These are phyloP conservation scores for Anser brachyrhynchus DNA, from an alignment of 2,113 vertebrate species.

Conservation along the genomic window DNA sequence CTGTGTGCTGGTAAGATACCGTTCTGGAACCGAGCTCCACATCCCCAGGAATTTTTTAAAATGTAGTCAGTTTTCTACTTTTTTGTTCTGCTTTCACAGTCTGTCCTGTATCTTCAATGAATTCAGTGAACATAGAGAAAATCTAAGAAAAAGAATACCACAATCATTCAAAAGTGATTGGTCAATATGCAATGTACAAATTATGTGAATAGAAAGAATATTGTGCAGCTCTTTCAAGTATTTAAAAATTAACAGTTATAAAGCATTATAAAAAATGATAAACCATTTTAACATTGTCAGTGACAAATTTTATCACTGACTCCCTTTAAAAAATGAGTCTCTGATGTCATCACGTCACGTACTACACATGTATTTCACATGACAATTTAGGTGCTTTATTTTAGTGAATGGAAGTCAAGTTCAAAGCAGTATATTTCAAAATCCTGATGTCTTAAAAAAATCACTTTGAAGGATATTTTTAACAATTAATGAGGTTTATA, in stretches of 20 bases:
- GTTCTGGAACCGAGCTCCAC: background rate
- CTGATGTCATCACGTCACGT: background rate
- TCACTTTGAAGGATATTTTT: background rate
- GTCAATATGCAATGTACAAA: background rate
- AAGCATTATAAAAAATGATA: background rate
- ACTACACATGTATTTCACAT: background rate
- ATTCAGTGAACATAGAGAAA: background rate
- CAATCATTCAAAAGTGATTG: background rate
- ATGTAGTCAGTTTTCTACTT: background rate
- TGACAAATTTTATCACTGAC: background rate
- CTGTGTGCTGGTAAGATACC: fast-evolving
- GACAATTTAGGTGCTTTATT: background rate
- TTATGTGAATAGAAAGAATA: background rate
- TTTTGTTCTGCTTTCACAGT: background rate
- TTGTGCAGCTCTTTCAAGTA: background rate
- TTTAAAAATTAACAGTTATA: background rate
- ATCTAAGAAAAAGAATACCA: background rate
- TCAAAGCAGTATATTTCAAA: background rate
- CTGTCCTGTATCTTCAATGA: background rate
- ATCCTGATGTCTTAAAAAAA: background rate
- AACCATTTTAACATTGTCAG: background rate
- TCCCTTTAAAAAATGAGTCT: background rate
- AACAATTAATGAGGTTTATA: background rate
- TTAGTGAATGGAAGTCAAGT: background rate
- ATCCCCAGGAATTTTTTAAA: background rate